Evolutionary conservation across 2,888 invertebrate species (phyloP), one percentile per base, ranked within the genome.

Genomic region (Bombylius major): DNA sequence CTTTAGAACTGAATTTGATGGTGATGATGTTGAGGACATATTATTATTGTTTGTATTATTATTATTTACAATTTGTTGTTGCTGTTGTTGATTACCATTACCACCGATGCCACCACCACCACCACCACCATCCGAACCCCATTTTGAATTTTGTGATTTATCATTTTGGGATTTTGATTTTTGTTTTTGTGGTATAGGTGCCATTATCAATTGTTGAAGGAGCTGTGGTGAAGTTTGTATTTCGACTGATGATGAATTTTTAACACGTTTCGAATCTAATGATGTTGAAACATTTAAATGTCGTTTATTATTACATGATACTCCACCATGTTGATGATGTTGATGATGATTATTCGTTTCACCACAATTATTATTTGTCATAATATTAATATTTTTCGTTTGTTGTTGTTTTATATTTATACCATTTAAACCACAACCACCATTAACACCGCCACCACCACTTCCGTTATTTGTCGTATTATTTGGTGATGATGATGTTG

Each of bases 1-100:
- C 86, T 92, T 89, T 69, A 95, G 83, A 70, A 95, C 94, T 51
- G 75, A 75, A 49, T 73, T 70, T 14, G 73, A 72, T 49, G 70
- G 65, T 56, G 67, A 66, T 65, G 66, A 3, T 67, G 65, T 31
- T 70, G 61, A 34, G 69, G 56, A 11, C 60, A 51, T 60, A 49
- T 56, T 61, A 57, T 52, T 58, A 47, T 56, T 57, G 31, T 54
- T 55, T 7, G 52, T 51, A 54, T 67, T 63, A 54, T 65, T 55
- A 60, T 56, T 60, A 56, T 23, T 23, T 23, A 23, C 23, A 23
- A 23, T 23, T 12, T 76, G 75, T 3, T 76, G 75, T 5, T 76
- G 75, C 13, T 61, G 63, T 75, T 77, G 62, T 72, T 77, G 64
- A 73, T 76, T 51, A 64, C 68, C 59, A 47, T 60, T 53, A 52